Evolutionary conservation across 2,113 vertebrate genomes (phyloP), one percentile per base, ranked within the genome.

Genomic region (Ptilonorhynchus violaceus): DNA sequence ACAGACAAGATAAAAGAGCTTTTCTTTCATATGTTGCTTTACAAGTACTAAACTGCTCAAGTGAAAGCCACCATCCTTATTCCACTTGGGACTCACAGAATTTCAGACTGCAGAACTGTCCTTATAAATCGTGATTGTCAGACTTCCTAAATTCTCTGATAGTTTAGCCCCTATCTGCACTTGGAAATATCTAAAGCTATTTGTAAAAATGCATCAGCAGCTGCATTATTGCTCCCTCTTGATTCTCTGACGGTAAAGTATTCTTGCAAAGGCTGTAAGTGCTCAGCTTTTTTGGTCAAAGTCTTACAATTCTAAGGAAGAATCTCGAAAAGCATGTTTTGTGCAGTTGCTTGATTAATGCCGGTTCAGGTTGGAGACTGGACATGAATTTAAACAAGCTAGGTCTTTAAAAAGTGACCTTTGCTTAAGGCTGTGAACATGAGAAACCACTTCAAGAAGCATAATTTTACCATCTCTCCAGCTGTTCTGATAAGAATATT

Each of bases 371-470:
- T 1, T 91, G 88, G 56, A 82, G 76, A 47, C 64, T 87, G 76
- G 68, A 78, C 55, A 50, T 84, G 79, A 92, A 95, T 93, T 96
- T 92, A 76, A 88, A 95, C 11, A 52, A 88, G 42, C 28, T 78
- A 77, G 24, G 20, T 91, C 50, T 88, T 95, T 81, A 63, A 56
- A 87, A 63, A 88, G 56, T 91, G 68, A 78, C 82, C 88, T 92
- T 94, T 81, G 79, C 85, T 95, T 94, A 90, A 86, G 72, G 56
- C 63, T 88, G 55, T 90, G 89, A 93, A 83, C 56, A 90, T 1
- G 9, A 92, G 30, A 73, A 94, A 69, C 44, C 33, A 80, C 75
- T 90, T 85, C 42, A 78, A 86, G 64, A 80, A 70, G 52, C 42
- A 25, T 92, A 81, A 92, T 92, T 90, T 73, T 96, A 28, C 56